These are phyloP conservation scores for Puma concolor DNA, from an alignment of 2,113 vertebrate genomes.

Conservation along the genomic window DNA sequence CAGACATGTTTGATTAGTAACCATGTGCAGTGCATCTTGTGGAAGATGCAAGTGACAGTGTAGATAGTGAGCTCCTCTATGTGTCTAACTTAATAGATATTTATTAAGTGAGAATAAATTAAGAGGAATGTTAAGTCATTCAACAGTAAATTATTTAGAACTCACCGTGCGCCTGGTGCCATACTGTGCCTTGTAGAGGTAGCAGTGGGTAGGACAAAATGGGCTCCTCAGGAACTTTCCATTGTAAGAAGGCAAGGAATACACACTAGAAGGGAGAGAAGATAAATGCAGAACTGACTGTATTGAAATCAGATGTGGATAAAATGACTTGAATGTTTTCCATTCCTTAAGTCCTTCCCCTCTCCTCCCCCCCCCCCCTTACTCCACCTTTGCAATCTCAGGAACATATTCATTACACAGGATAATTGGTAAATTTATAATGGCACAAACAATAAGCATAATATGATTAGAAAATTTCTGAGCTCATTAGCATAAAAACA, in stretches of 20 bases:
- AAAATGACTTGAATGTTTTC: not conserved
- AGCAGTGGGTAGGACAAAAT: not conserved
- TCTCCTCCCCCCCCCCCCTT: not conserved
- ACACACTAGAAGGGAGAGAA: not conserved
- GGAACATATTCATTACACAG: not conserved
- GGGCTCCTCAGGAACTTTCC: not conserved
- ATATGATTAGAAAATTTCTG: not conserved
- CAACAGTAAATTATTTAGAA: not conserved
- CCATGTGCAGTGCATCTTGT: not conserved
- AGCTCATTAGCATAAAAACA: not conserved
- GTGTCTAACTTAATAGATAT: not conserved
- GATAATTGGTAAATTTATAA: not conserved
- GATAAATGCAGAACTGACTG: not conserved
- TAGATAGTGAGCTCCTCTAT: not conserved
- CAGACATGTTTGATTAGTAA: not conserved
- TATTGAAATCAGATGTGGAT: not conserved
- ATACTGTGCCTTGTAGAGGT: not conserved
- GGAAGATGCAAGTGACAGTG: not conserved
- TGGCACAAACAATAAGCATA: not conserved
- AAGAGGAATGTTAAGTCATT: not conserved
- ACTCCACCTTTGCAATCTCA: not conserved
- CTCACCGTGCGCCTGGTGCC: not conserved
- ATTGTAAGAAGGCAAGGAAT: not conserved
- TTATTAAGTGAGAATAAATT: not conserved
- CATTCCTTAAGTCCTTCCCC: not conserved